phyloP scores from a whole-genome alignment of 1,140 invertebrate species.

The Aphelinus atriplicis region DNA sequence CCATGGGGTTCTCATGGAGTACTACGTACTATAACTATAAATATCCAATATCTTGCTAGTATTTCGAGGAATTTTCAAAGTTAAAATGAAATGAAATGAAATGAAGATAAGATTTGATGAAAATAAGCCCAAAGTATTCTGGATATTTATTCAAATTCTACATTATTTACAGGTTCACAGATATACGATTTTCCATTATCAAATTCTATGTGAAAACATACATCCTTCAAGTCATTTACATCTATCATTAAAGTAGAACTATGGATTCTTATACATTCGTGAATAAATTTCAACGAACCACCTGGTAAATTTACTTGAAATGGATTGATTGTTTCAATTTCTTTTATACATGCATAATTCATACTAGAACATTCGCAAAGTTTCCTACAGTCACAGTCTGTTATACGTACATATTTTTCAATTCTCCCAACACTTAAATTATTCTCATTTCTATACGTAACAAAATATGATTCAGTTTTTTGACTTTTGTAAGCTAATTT shows the following conservation, averaged over 20 bases:
- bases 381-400: constrained; percentile 5
- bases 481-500: neutral
- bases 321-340: neutral
- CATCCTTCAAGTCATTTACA: neutral
- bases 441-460: neutral
- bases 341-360: constrained; percentile 2
- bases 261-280: neutral
- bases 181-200: neutral
- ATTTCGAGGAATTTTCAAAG: no score
- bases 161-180: neutral
- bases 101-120: no score
- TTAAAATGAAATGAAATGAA: no score
- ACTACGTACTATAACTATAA: no score
- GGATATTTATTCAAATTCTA: constrained; percentile 1
- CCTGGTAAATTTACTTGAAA: neutral
- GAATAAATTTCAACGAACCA: neutral
- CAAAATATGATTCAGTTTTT: constrained; percentile 6
- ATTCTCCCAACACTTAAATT: neutral
- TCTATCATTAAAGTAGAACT: neutral
- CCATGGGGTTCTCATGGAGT: no score
- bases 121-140: no score
- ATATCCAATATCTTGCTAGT: no score
- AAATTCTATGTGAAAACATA: neutral
- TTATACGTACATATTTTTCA: neutral
- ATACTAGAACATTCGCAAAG: neutral